Base-by-base conservation (phyloP, 2,888 invertebrate genomes). In the Ganaspis brasiliensis region DNA sequence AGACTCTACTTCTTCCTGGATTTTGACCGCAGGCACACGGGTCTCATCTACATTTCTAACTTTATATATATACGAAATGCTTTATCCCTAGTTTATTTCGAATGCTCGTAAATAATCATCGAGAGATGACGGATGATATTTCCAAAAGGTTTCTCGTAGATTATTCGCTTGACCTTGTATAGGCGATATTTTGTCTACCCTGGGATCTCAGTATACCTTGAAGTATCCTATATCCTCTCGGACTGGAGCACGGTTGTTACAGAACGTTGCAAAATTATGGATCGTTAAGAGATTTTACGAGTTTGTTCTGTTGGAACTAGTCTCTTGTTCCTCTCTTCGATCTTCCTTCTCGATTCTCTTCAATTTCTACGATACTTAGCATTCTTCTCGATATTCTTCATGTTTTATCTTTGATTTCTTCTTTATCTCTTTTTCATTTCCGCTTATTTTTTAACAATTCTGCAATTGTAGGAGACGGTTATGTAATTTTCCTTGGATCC, bases 211-310 rank as follows among this genome's bases (percentile, higher is more conserved):
- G 73, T n/a, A 71, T 19, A 35, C 45, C 73, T 67, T 56, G 70
- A 63, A 75, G 75, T 79, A 72, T 77, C 73, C 67, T 72, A 71
- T 73, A 76, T 74, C 63, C 10, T 57, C 31, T 21, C 57, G 74
- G 79, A 83, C 67, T 45, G 16, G 81, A 82, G 81, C 83, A 82
- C 81, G 85, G 87, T 88, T 88, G 89, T 90, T 88, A 89, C 83
- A 86, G 89, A 87, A 87, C 85, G 85, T 86, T 88, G 87, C 86
- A 89, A 90, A 89, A 90, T 89, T 89, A 88, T 88, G 87, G 87
- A 87, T 89, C 89, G 89, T 90, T 90, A 89, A 88, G 86, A 84
- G 83, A 84, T 84, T 89, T 89, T 89, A 88, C 87, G 89, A 89
- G 89, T 89, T 88, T 88, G 86, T 87, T 88, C 87, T 87, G 87